Evolutionary conservation across 2,888 invertebrate genomes (phyloP).

Genomic region (Furcula furcula): DNA sequence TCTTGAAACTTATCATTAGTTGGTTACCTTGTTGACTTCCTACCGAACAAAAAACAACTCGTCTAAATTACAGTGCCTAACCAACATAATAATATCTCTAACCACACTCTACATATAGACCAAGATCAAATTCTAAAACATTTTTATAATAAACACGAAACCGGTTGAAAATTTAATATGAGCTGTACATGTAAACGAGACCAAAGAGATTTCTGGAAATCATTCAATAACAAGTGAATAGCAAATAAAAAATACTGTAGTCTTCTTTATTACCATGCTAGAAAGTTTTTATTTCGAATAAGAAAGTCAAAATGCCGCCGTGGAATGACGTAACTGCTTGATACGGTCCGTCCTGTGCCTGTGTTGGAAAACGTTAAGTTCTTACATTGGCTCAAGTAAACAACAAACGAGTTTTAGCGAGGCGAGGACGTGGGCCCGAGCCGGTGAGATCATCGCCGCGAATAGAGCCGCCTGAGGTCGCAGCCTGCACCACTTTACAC

Average conservation of each 20-base stretch:
- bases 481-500: slow-evolving; percentile 67
- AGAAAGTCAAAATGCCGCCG: slow-evolving; percentile 31
- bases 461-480: slow-evolving; percentile 71
- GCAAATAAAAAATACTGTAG: no score
- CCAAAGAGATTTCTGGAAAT: no score
- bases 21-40: slow-evolving; percentile 41
- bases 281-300: slow-evolving; percentile 6
- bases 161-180: no score
- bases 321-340: slow-evolving; percentile 60
- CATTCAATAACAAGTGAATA: no score
- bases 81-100: no score
- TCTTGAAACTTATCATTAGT: slow-evolving; percentile 35
- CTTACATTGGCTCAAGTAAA: slow-evolving; percentile 68
- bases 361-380: slow-evolving; percentile 64
- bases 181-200: no score
- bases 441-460: slow-evolving; percentile 75
- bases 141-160: no score
- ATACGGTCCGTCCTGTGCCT: slow-evolving; percentile 62
- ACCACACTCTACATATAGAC: no score
- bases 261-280: not conserved
- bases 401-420: slow-evolving; percentile 75
- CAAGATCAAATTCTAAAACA: no score
- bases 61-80: slow-evolving; percentile 10
- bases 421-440: slow-evolving; percentile 72
- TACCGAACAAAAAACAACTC: slow-evolving; percentile 34